Evolutionary conservation across 2,797 vertebrate genomes (phyloP).

Genomic region (Mergus octosetaceus): DNA sequence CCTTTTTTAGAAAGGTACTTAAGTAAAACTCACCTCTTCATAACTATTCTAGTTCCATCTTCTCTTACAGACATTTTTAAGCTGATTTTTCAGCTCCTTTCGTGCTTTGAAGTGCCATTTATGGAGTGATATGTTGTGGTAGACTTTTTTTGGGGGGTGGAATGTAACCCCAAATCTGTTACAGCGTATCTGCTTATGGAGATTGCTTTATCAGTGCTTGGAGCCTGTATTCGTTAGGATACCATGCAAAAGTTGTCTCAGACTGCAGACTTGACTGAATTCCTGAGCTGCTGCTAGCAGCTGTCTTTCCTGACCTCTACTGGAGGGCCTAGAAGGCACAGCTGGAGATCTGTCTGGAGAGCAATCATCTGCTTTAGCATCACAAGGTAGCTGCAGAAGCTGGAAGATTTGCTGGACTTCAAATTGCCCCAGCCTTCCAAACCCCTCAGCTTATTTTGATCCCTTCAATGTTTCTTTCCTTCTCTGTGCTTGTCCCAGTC

Average conservation of each 20-base stretch:
- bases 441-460: fast-evolving
- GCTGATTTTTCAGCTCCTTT: background rate
- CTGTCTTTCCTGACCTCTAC: constrained; percentile 38
- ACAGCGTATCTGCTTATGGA: background rate
- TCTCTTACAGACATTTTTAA: background rate
- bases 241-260: background rate
- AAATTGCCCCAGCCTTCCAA: background rate
- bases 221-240: background rate
- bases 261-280: background rate
- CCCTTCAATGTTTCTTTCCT: background rate
- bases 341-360: background rate
- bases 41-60: background rate
- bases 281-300: background rate
- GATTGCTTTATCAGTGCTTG: background rate
- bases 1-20: background rate
- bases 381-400: background rate
- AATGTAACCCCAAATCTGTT: background rate
- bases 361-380: background rate
- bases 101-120: background rate
- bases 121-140: background rate
- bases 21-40: background rate
- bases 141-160: background rate
- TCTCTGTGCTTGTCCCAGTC: background rate
- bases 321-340: background rate
- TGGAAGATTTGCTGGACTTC: background rate